phyloP scores from a whole-genome alignment of 1,140 invertebrate species.

The Cecropterus lyciades region DNA sequence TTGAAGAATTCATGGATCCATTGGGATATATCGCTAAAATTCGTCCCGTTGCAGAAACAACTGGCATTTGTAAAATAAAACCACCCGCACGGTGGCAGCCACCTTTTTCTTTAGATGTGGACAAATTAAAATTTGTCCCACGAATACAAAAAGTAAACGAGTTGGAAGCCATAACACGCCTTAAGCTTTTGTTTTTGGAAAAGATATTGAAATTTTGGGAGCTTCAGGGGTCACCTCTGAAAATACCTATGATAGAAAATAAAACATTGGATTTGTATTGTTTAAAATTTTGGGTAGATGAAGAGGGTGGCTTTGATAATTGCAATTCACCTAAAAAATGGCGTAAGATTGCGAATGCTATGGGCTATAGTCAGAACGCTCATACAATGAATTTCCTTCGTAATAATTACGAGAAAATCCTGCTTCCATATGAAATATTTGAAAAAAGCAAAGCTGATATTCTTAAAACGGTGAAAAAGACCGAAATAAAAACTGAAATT shows the following conservation, averaged over 20 bases:
- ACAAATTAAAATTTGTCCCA: constrained; percentile 98
- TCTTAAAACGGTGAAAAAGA: constrained; percentile 76
- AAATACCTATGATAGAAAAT: constrained; percentile 97
- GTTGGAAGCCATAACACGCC: constrained; percentile 96
- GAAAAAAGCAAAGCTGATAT: constrained; percentile 84
- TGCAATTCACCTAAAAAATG: constrained; percentile 95
- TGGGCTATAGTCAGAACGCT: constrained; percentile 93
- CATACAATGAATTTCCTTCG: constrained; percentile 93
- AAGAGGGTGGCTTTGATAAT: constrained; percentile 94
- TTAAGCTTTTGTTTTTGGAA: constrained; percentile 98
- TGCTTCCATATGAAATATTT: constrained; percentile 96
- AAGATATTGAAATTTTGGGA: constrained; percentile 99
- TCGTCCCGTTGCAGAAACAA: constrained; percentile 86
- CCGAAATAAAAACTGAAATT: constrained; percentile 63
- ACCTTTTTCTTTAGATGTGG: constrained; percentile 98
- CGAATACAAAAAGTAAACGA: constrained; percentile 98
- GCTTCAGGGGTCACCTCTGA: constrained; percentile 95
- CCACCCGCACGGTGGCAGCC: constrained; percentile 95
- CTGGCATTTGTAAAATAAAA: constrained; percentile 89
- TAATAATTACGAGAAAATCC: constrained; percentile 95
- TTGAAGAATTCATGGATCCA: constrained; percentile 88
- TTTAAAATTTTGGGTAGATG: constrained; percentile 95
- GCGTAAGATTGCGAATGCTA: constrained; percentile 92
- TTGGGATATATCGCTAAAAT: constrained; percentile 88
- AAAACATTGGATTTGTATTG: constrained; percentile 97